Conservation (phyloP, 2,888 invertebrate genomes). For the Synergus laeviventris region DNA sequence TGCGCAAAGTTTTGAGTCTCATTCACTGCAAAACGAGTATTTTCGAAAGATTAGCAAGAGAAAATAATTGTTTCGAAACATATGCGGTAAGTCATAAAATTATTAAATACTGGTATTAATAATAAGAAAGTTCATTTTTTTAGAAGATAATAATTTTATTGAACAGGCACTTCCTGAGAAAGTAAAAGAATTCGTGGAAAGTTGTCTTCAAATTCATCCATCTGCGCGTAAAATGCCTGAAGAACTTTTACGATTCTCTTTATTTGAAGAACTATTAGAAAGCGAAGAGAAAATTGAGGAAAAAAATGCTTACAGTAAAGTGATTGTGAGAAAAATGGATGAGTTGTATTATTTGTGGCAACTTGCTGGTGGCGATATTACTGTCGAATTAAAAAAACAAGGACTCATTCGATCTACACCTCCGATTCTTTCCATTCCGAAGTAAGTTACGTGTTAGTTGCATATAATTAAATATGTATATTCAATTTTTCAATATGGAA, state of each 20-base stretch:
- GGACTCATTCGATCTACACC: conserved; percentile 92
- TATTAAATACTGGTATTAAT: conserved; percentile 23
- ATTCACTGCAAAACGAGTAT: conserved; percentile 80
- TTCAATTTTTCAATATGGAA: background rate
- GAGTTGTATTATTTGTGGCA: conserved; percentile 97
- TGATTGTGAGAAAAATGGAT: conserved; percentile 80
- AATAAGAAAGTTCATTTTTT: background rate
- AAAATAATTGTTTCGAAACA: conserved; percentile 83
- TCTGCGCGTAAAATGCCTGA: conserved; percentile 80
- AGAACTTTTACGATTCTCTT: conserved; percentile 78
- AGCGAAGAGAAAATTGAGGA: conserved; percentile 64
- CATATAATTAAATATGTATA: background rate
- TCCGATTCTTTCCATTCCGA: conserved; percentile 87
- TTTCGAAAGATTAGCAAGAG: conserved; percentile 86
- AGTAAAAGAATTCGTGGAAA: conserved; percentile 82
- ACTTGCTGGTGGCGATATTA: conserved; percentile 95
- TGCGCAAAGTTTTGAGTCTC: conserved; percentile 86
- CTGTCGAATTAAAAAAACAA: conserved; percentile 92
- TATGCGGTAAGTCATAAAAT: conserved; percentile 78
- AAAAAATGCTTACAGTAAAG: conserved; percentile 74
- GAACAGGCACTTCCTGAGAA: conserved; percentile 77
- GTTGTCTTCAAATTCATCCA: conserved; percentile 84
- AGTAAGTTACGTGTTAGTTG: conserved; percentile 76
- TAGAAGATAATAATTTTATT: background rate
- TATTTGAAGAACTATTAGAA: conserved; percentile 77